Percentiles rank a stretch among this genome's conserved stretches.
phyloP scores from a whole-genome alignment of 1,140 invertebrate species.

The Pseudomyrmex flavicornis region DNA sequence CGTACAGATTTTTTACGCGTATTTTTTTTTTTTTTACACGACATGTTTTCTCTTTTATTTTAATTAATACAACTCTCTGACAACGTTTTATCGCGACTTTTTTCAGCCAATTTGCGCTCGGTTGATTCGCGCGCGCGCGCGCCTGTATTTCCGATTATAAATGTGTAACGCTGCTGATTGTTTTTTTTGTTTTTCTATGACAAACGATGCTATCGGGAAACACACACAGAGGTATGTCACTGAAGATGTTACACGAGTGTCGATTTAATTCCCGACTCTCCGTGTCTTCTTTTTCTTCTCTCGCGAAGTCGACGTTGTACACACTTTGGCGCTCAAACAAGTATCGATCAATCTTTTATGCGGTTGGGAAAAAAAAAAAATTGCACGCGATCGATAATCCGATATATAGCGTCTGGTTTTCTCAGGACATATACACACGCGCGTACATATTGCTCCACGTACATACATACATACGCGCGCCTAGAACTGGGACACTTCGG shows the following conservation, averaged over 20 bases:
- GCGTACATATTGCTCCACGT: slow-evolving; percentile 26
- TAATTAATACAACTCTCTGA: slow-evolving; percentile 17
- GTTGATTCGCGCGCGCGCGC: neutral
- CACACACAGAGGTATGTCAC: neutral
- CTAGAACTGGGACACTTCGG: slow-evolving; percentile 54
- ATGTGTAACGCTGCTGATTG: neutral
- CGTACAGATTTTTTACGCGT: neutral
- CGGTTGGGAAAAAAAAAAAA: slow-evolving; percentile 39
- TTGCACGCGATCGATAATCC: slow-evolving; percentile 54
- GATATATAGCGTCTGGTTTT: slow-evolving; percentile 37
- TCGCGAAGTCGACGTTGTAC: slow-evolving; percentile 44
- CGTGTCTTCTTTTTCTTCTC: slow-evolving; percentile 40
- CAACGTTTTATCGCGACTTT: slow-evolving; percentile 15
- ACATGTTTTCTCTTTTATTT: neutral
- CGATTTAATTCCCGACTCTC: slow-evolving; percentile 8
- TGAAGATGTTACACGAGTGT: slow-evolving; percentile 8
- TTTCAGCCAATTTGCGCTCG: neutral
- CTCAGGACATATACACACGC: slow-evolving; percentile 43
- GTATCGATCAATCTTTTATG: slow-evolving; percentile 60
- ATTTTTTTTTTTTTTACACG: too few species aligned
- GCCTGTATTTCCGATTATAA: neutral
- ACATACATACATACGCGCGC: neutral
- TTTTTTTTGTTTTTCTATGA: neutral
- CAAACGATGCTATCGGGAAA: neutral
- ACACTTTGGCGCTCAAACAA: slow-evolving; percentile 41